phyloP scores from a whole-genome alignment of 2,888 invertebrate genomes.

The Dicyrtoma fusca region DNA sequence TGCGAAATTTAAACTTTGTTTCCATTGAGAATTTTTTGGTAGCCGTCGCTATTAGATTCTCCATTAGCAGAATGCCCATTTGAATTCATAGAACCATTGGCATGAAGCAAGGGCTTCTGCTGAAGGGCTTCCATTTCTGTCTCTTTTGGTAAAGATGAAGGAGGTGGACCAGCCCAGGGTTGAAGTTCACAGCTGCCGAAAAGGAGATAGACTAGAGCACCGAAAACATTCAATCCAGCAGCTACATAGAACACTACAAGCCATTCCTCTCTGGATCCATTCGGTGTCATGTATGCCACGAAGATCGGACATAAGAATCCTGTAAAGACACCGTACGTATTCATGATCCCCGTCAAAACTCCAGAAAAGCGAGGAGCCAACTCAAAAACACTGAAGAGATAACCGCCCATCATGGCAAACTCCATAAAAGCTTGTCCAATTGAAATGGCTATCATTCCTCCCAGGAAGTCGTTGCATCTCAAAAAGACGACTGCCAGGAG shows the following conservation, averaged over 20 bases:
- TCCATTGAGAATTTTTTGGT: not conserved
- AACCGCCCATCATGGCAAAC: constrained; percentile 59
- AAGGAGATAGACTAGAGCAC: constrained; percentile 60
- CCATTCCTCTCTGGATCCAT: constrained; percentile 61
- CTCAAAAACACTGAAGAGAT: constrained; percentile 62
- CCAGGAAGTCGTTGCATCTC: constrained; percentile 56
- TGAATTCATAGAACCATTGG: too few relatives aligned
- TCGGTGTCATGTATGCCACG: constrained; percentile 59
- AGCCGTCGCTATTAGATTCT: not conserved
- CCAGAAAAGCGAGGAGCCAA: constrained; percentile 62
- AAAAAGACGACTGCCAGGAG: constrained; percentile 49
- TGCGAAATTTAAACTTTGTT: too few relatives aligned
- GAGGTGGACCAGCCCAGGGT: constrained; percentile 59
- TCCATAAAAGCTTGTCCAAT: constrained; percentile 43
- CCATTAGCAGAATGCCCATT: not conserved
- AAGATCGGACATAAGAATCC: constrained; percentile 60
- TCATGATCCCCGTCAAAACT: constrained; percentile 62
- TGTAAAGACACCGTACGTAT: constrained; percentile 60
- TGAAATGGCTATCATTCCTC: constrained; percentile 44
- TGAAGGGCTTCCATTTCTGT: constrained; percentile 10
- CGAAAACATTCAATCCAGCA: constrained; percentile 59
- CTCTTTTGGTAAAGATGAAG: not conserved
- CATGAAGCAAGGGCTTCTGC: not conserved
- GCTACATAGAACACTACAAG: constrained; percentile 60
- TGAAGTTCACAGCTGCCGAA: constrained; percentile 61